Conservation (phyloP, 2,113 vertebrate genomes). For the Pterocles gutturalis region DNA sequence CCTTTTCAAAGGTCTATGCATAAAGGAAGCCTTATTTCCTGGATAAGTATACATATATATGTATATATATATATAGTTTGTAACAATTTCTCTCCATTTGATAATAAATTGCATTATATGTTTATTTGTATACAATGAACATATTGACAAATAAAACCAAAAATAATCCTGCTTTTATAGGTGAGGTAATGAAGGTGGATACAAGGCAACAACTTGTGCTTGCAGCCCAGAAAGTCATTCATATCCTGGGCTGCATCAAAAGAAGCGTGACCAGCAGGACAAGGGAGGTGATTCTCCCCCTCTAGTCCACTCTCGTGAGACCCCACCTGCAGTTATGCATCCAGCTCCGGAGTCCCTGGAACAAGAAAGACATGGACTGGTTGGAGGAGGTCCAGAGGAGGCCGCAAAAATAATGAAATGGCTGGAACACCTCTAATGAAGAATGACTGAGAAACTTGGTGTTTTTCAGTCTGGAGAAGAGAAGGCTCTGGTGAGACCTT, state of each 20-base stretch:
- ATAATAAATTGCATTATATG: not conserved
- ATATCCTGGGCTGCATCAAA: rapidly evolving
- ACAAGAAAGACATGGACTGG: rapidly evolving
- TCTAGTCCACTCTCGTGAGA: rapidly evolving
- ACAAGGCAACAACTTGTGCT: rapidly evolving
- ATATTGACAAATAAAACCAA: not conserved
- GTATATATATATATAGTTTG: not conserved
- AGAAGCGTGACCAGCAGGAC: rapidly evolving
- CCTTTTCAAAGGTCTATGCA: not conserved
- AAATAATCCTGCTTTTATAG: not conserved
- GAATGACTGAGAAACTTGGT: rapidly evolving
- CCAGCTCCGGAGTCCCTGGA: rapidly evolving
- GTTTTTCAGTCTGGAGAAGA: not conserved
- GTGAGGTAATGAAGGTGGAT: not conserved
- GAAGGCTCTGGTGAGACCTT: rapidly evolving
- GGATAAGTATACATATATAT: not conserved
- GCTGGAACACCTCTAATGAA: rapidly evolving
- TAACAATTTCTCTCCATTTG: not conserved
- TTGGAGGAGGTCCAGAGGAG: not conserved
- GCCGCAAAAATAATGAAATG: rapidly evolving
- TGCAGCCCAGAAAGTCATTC: rapidly evolving
- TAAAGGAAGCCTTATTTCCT: not conserved
- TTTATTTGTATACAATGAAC: not conserved
- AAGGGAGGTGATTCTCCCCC: rapidly evolving
- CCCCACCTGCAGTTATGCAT: rapidly evolving